A percentile compares a stretch with the other conserved stretches of the same genome.
phyloP scores from a whole-genome alignment of 53 echinoderm and acorn worm genomes.

The Crossaster papposus region DNA sequence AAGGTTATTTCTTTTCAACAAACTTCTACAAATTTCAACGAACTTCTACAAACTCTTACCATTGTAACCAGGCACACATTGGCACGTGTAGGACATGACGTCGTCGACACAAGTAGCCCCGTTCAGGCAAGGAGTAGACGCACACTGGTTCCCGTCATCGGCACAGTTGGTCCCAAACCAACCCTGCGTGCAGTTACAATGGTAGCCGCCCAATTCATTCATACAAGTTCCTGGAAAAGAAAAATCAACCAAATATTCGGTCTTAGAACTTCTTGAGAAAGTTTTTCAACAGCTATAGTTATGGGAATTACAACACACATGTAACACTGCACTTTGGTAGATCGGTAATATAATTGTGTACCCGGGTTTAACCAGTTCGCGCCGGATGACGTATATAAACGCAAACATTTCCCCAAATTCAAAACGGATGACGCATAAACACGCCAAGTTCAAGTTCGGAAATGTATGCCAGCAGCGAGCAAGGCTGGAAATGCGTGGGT shows the following conservation, averaged over 20 bases:
- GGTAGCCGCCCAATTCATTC: conserved; percentile 59
- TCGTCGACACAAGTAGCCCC: conserved; percentile 73
- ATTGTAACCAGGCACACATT: conserved; percentile 71
- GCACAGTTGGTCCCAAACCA: conserved; percentile 81
- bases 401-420: no score
- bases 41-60: conserved; percentile 30
- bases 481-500: no score
- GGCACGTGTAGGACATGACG: conserved; percentile 64
- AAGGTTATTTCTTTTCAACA: background rate
- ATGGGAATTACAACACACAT: no score
- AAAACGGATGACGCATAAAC: no score
- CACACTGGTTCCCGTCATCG: conserved; percentile 78
- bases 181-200: conserved; percentile 68
- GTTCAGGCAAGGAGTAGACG: conserved; percentile 66
- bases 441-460: no score
- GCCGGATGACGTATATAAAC: no score
- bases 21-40: background rate
- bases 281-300: no score
- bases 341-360: no score
- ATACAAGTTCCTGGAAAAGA: conserved; percentile 62
- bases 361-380: no score
- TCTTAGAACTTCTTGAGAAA: no score
- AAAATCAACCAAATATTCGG: background rate
- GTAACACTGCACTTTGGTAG: no score
- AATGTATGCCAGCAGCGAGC: no score